These are phyloP conservation scores for Thymelicus acteon DNA, from an alignment of 2,888 invertebrate genomes.

Conservation along the genomic window DNA sequence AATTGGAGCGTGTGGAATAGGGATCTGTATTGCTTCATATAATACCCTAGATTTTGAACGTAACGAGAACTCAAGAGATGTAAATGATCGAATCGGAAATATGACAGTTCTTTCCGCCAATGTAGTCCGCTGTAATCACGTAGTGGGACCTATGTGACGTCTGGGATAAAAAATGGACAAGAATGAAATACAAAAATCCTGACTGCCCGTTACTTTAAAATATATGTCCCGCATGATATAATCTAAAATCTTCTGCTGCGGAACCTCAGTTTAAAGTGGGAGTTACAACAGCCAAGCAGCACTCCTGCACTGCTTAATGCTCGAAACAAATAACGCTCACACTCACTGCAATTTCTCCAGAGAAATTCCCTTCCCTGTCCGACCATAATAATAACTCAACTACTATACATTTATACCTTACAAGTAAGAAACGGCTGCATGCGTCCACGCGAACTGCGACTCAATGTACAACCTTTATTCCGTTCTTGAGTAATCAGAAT, in stretches of 20 bases:
- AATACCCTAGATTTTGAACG: no score
- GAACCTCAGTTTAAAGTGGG: neutral
- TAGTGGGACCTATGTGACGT: no score
- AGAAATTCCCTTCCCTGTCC: constrained; percentile 41
- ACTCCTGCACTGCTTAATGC: constrained; percentile 32
- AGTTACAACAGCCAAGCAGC: constrained; percentile 26
- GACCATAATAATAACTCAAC: constrained; percentile 42
- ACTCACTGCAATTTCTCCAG: constrained; percentile 42
- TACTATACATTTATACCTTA: constrained; percentile 43
- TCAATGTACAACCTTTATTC: constrained; percentile 24
- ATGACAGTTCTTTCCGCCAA: no score
- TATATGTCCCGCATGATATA: no score
- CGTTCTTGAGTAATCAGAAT: neutral
- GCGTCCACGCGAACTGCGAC: constrained; percentile 6
- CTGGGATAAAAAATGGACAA: no score
- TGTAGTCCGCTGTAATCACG: no score
- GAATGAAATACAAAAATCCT: no score
- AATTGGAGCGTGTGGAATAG: neutral
- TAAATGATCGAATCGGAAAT: no score
- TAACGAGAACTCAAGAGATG: no score
- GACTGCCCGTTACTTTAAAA: no score
- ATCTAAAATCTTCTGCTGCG: no score
- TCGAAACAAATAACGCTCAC: constrained; percentile 30
- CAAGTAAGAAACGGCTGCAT: constrained; percentile 25
- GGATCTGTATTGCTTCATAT: neutral